Conservation (phyloP, 2,797 vertebrate genomes). For the Hylomyscus alleni region DNA sequence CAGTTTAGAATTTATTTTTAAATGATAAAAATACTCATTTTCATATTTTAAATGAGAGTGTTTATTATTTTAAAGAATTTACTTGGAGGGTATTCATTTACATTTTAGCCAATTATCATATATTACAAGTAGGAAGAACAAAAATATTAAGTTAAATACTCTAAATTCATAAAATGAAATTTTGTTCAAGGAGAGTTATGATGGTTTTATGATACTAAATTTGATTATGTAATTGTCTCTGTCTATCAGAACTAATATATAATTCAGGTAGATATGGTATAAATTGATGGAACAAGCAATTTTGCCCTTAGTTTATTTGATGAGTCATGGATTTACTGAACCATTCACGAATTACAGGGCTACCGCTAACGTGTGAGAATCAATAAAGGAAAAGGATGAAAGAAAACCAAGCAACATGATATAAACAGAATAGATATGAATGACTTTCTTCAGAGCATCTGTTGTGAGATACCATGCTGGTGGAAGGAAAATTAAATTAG, state of each 20-base stretch:
- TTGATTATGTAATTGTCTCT: slow-evolving; percentile 21
- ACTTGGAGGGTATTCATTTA: neutral
- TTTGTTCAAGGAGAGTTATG: neutral
- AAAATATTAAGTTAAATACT: neutral
- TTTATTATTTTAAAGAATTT: neutral
- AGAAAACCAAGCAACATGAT: slow-evolving; percentile 19
- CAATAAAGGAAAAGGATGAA: slow-evolving; percentile 8
- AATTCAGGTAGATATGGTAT: neutral
- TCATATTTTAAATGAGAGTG: neutral
- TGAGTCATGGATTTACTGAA: slow-evolving; percentile 61
- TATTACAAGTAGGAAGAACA: neutral
- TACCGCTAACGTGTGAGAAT: slow-evolving; percentile 50
- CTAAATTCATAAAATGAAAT: neutral
- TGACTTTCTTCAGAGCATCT: slow-evolving; percentile 69
- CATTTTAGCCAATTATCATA: neutral
- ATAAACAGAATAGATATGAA: slow-evolving; percentile 55
- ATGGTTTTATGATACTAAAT: neutral
- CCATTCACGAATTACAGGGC: slow-evolving; percentile 47
- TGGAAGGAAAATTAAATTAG: slow-evolving; percentile 73
- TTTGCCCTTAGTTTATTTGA: slow-evolving; percentile 55
- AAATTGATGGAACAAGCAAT: neutral
- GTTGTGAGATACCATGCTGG: slow-evolving; percentile 61
- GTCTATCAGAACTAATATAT: slow-evolving; percentile 6
- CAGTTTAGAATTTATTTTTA: slow-evolving; percentile 13
- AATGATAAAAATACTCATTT: neutral